Percentiles rank a stretch among this genome's conserved stretches.
These are phyloP conservation scores for Daphoenositta chrysoptera DNA, from an alignment of 2,113 vertebrate genomes.

Conservation along the genomic window DNA sequence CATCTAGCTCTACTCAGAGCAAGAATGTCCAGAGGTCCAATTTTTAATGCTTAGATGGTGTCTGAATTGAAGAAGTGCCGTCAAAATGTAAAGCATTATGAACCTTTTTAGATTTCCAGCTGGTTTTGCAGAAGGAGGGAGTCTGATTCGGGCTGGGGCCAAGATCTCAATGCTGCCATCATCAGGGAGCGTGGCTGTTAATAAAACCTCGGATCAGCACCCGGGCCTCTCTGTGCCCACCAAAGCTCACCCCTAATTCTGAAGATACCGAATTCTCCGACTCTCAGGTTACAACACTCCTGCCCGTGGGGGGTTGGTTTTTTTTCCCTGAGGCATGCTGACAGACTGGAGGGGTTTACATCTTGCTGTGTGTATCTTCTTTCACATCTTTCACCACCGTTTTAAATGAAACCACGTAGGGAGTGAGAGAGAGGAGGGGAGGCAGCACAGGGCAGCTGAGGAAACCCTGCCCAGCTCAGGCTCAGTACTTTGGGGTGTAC, in stretches of 20 bases:
- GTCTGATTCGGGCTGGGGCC: neutral
- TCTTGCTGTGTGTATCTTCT: neutral
- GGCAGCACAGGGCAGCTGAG: neutral
- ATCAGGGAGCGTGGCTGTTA: fast-evolving
- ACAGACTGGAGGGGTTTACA: slow-evolving; percentile 37
- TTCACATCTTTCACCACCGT: neutral
- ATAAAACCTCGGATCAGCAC: neutral
- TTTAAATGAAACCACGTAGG: neutral
- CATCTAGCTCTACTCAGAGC: neutral
- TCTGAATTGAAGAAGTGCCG: neutral
- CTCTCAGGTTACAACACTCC: neutral
- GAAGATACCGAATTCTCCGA: neutral
- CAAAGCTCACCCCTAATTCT: neutral
- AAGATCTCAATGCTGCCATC: neutral
- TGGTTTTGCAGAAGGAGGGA: neutral
- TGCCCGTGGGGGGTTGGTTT: neutral
- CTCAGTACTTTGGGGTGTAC: fast-evolving
- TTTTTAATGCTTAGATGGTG: neutral
- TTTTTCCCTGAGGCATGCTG: neutral
- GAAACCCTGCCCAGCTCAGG: neutral
- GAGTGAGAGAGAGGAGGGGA: neutral
- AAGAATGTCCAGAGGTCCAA: neutral
- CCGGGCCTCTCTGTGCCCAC: neutral
- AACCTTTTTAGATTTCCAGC: neutral
- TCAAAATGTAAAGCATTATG: neutral